Percentiles rank a stretch among this genome's conserved stretches.
These are phyloP conservation scores for Rhopalosiphum padi DNA, from an alignment of 1,140 invertebrate species.

Conservation along the genomic window DNA sequence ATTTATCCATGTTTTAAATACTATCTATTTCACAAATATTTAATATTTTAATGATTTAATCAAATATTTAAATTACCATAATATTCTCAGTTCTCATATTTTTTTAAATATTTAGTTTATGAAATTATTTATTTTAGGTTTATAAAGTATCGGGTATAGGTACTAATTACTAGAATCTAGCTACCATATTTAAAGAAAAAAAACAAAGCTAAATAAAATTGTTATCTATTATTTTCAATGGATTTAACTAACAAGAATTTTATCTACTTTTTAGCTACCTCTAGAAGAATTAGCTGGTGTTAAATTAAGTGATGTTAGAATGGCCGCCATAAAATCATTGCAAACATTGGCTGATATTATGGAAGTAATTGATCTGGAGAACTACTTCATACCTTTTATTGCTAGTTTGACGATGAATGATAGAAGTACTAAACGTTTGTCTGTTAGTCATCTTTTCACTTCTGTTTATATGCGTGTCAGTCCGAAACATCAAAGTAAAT, in stretches of 20 bases:
- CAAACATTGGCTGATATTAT: conserved; percentile 43
- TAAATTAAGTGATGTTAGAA: conserved; percentile 8
- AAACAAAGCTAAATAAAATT: neutral
- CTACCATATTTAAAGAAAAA: neutral
- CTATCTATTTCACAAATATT: no score
- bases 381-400: conserved; percentile 30
- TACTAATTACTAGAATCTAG: no score
- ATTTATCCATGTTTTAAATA: no score
- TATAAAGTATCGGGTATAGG: neutral
- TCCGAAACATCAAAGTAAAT: conserved; percentile 41
- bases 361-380: conserved; percentile 29
- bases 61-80: no score
- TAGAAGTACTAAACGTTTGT: conserved; percentile 29
- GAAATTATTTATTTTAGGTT: neutral
- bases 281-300: conserved; percentile 42
- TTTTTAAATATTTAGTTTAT: neutral
- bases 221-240: neutral
- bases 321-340: conserved; percentile 34
- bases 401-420: conserved; percentile 39
- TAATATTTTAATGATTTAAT: no score
- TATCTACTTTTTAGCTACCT: neutral
- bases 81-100: no score
- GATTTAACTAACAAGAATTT: neutral
- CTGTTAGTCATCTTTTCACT: conserved; percentile 43
- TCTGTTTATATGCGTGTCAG: conserved; percentile 39